These are phyloP conservation scores for Xanthia icteritia DNA, from an alignment of 2,888 invertebrate species.

Conservation along the genomic window DNA sequence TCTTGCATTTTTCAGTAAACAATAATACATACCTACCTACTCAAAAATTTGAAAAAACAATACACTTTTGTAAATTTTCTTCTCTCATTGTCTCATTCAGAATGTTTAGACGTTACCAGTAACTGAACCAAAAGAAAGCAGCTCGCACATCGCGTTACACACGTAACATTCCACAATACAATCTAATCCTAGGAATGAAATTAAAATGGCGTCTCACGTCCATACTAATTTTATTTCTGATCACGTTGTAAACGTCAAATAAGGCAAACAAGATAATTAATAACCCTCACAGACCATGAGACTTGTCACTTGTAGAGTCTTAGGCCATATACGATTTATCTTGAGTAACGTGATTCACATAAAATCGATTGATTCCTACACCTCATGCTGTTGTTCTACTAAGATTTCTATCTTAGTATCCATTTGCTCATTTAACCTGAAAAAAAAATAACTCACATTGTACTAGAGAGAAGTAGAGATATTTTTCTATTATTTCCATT, in stretches of 20 bases:
- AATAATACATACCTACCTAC: too few relatives aligned
- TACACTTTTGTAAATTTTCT: too few relatives aligned
- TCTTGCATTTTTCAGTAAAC: too few relatives aligned
- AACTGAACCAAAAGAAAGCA: not conserved
- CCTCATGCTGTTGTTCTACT: constrained; percentile 30
- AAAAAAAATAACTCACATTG: not conserved
- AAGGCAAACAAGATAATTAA: constrained; percentile 53
- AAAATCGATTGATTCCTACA: constrained; percentile 22
- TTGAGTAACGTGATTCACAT: constrained; percentile 34
- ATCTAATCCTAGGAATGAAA: constrained; percentile 13
- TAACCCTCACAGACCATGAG: constrained; percentile 21
- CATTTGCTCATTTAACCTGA: not conserved
- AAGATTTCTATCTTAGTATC: not conserved
- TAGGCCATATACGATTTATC: constrained; percentile 24
- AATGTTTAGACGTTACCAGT: not conserved
- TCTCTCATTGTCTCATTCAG: too few relatives aligned
- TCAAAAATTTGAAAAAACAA: too few relatives aligned
- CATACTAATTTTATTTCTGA: constrained; percentile 34
- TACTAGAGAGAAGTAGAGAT: not conserved
- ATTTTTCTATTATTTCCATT: constrained; percentile 14
- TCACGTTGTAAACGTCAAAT: constrained; percentile 43
- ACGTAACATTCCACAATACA: constrained; percentile 10
- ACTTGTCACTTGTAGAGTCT: constrained; percentile 3
- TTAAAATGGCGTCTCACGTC: constrained; percentile 30
- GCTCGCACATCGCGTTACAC: not conserved